Conservation (phyloP, 2,113 vertebrate genomes). For the Chionis minor region DNA sequence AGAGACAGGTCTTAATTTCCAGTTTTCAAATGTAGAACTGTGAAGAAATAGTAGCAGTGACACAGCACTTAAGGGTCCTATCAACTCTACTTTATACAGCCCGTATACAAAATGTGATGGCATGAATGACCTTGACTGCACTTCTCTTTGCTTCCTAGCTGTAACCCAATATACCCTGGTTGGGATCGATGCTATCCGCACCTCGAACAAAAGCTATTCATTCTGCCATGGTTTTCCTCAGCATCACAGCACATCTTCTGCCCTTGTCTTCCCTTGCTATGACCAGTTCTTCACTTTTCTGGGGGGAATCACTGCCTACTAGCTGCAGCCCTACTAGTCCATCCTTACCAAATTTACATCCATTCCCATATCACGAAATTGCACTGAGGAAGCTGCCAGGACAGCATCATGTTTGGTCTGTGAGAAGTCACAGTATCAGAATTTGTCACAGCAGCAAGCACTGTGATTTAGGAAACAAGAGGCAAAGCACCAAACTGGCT, state of each 20-base stretch:
- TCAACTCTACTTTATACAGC: neutral
- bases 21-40: neutral
- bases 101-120: neutral
- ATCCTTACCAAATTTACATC: neutral
- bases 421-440: neutral
- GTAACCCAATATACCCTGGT: neutral
- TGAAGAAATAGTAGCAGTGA: neutral
- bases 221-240: neutral
- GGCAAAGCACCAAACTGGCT: neutral
- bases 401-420: neutral
- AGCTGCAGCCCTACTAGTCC: neutral
- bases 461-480: neutral
- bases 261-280: neutral
- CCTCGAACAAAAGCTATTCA: neutral
- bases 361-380: neutral
- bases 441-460: neutral
- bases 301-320: neutral
- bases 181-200: neutral
- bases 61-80: accelerated
- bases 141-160: neutral
- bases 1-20: neutral
- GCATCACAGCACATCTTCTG: neutral
- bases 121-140: neutral
- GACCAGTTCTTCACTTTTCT: neutral
- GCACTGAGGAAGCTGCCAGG: neutral